Conservation (phyloP, 2,797 vertebrate genomes). For the Holocentrus rufus region DNA sequence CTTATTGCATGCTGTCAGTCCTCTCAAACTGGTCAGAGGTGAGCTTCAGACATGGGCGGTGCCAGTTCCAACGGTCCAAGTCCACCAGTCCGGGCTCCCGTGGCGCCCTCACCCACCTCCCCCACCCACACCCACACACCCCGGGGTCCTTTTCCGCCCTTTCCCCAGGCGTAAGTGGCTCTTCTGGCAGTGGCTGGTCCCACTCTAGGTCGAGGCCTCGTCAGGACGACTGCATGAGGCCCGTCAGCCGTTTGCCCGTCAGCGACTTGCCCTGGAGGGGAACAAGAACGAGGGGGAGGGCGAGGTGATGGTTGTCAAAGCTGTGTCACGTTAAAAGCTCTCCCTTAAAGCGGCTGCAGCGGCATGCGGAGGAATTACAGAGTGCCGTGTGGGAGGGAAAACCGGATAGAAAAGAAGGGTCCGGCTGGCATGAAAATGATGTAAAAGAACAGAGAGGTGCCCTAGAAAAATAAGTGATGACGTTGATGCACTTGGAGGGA, state of each 20-base stretch:
- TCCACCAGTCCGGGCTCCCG: conserved; percentile 30
- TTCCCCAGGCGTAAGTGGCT: conserved; percentile 54
- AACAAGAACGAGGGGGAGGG: conserved; percentile 1
- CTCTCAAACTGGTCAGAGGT: conserved; percentile 50
- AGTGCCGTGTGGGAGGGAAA: neutral
- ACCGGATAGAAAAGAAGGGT: neutral
- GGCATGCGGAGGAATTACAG: conserved; percentile 1
- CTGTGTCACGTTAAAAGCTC: conserved; percentile 25
- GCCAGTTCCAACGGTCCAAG: conserved; percentile 30
- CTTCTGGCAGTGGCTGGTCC: conserved; percentile 51
- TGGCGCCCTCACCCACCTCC: conserved; percentile 34
- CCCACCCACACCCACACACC: conserved; percentile 44
- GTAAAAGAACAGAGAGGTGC: neutral
- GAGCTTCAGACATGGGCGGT: conserved; percentile 32
- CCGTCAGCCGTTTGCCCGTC: conserved; percentile 95
- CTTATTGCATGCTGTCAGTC: conserved; percentile 77
- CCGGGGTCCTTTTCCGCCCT: conserved; percentile 45
- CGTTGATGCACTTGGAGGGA: neutral
- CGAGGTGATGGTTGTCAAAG: conserved; percentile 3
- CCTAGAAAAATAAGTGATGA: neutral
- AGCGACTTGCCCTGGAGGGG: conserved; percentile 90
- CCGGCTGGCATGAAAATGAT: neutral
- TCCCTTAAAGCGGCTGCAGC: neutral
- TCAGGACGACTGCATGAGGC: conserved; percentile 99
- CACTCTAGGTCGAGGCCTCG: conserved; percentile 64